These are phyloP conservation scores for Eremophila alpestris DNA, from an alignment of 2,797 vertebrate genomes.

Conservation along the genomic window DNA sequence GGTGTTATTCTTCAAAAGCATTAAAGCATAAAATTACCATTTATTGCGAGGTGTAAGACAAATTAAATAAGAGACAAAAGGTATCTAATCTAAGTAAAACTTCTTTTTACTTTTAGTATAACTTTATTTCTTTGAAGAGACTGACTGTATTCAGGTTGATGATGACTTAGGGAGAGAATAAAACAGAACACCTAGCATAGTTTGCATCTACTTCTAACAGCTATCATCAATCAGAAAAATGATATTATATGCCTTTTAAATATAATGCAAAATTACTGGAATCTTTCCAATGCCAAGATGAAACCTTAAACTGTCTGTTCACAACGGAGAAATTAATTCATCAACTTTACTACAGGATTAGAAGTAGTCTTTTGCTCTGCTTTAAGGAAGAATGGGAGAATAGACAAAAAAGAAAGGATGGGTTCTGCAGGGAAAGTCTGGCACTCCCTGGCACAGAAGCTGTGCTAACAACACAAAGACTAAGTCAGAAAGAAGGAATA, in stretches of 20 bases:
- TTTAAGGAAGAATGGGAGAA: background rate
- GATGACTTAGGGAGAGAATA: background rate
- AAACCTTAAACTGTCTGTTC: background rate
- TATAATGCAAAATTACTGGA: background rate
- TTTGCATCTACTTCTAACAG: background rate
- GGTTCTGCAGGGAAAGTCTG: background rate
- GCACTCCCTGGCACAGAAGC: background rate
- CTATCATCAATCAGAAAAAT: background rate
- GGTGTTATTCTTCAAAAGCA: background rate
- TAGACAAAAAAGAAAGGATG: background rate
- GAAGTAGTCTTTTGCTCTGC: background rate
- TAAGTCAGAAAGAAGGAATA: background rate
- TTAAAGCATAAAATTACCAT: background rate
- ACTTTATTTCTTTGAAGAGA: background rate
- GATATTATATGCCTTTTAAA: background rate
- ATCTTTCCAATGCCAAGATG: background rate
- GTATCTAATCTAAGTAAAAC: background rate
- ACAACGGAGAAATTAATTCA: background rate
- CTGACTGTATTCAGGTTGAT: background rate
- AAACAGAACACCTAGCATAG: background rate
- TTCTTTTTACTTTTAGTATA: background rate
- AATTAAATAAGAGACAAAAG: slow-evolving; percentile 8
- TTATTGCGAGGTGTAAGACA: background rate
- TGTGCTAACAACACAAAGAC: background rate
- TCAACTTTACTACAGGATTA: background rate